Evolutionary conservation across 2,113 vertebrate species (phyloP).

Genomic region (Aramus guarauna): DNA sequence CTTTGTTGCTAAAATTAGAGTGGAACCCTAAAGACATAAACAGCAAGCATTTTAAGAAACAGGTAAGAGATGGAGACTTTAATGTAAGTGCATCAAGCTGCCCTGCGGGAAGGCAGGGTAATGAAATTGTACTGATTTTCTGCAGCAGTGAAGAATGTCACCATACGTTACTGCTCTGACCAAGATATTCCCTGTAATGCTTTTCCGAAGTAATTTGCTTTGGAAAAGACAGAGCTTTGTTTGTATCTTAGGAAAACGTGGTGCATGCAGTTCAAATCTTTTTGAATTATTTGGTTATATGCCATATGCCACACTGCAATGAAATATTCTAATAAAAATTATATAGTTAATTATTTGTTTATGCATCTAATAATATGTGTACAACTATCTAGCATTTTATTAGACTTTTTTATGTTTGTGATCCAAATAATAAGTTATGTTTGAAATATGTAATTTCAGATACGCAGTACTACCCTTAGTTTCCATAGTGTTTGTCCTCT

Average conservation of each 20-base stretch:
- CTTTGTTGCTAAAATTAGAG: constrained; percentile 16
- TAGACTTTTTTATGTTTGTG: neutral
- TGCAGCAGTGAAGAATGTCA: constrained; percentile 7
- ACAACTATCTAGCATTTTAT: neutral
- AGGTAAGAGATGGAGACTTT: constrained; percentile 4
- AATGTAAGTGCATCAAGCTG: neutral
- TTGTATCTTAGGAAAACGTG: neutral
- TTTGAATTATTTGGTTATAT: neutral
- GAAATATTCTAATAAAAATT: neutral
- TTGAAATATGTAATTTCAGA: neutral
- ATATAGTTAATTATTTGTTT: neutral
- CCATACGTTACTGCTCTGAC: neutral
- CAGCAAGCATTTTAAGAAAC: neutral
- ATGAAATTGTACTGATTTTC: constrained; percentile 49
- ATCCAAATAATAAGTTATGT: neutral
- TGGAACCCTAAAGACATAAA: neutral
- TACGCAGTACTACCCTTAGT: neutral
- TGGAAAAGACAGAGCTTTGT: neutral
- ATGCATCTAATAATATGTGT: neutral
- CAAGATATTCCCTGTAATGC: neutral
- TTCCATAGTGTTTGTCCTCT: neutral
- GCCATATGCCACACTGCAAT: neutral
- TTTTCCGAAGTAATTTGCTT: neutral
- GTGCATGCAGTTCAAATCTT: neutral
- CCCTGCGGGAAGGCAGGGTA: constrained; percentile 15